A percentile compares a stretch with the other conserved stretches of the same genome.
Conservation (phyloP, 2,888 invertebrate species). For the Mythimna ferrago region DNA sequence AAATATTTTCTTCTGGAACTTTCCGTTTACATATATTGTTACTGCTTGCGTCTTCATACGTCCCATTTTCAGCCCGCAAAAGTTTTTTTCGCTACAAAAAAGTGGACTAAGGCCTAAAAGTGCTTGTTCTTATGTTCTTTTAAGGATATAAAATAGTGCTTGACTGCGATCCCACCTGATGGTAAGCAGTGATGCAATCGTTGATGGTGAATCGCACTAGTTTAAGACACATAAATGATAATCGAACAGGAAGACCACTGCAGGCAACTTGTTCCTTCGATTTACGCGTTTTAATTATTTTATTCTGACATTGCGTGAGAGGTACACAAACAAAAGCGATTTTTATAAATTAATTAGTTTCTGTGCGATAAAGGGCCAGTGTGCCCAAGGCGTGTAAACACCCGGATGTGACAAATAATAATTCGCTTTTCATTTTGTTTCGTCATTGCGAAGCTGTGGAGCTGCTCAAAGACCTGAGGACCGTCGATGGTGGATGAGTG, state of each 20-base stretch:
- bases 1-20: slow-evolving; percentile 54
- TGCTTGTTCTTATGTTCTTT: no score
- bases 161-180: no score
- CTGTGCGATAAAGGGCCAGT: slow-evolving; percentile 74
- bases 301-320: slow-evolving; percentile 68
- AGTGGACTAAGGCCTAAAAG: slow-evolving; percentile 32
- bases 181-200: no score
- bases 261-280: no score
- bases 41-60: slow-evolving; percentile 33
- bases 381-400: slow-evolving; percentile 72
- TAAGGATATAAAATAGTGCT: no score
- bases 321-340: slow-evolving; percentile 77
- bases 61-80: slow-evolving; percentile 22
- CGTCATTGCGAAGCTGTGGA: slow-evolving; percentile 75
- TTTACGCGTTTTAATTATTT: slow-evolving; percentile 24
- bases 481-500: slow-evolving; percentile 83
- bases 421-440: slow-evolving; percentile 85
- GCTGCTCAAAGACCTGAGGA: slow-evolving; percentile 84
- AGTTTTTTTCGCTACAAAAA: slow-evolving; percentile 38
- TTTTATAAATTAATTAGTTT: slow-evolving; percentile 77
- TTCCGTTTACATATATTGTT: slow-evolving; percentile 62
- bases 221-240: no score
- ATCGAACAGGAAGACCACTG: no score
- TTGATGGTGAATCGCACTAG: no score
- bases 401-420: slow-evolving; percentile 84